phyloP scores from a whole-genome alignment of 2,797 vertebrate species.

The Rhinophrynus dorsalis region DNA sequence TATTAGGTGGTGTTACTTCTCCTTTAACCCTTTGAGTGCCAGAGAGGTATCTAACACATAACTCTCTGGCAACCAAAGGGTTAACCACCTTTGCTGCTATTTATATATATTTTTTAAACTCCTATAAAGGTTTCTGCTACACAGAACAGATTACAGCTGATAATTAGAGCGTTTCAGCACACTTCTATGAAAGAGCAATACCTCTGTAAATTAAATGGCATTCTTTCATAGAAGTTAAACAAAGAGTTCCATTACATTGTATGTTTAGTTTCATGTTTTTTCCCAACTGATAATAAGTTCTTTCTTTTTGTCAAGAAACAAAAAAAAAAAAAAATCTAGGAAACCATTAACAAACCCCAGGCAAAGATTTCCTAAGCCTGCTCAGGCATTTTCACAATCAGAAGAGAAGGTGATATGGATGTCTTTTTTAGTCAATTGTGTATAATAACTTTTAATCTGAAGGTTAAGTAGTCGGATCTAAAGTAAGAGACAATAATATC shows the following conservation, averaged over 20 bases:
- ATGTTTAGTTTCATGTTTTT: background rate
- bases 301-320: background rate
- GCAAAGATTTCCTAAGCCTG: background rate
- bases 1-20: too few relatives aligned
- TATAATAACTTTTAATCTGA: slow-evolving; percentile 81
- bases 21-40: too few relatives aligned
- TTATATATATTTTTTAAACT: slow-evolving; percentile 46
- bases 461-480: slow-evolving; percentile 80
- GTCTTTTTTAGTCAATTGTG: slow-evolving; percentile 74
- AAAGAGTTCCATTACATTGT: background rate
- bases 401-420: slow-evolving; percentile 67
- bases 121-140: slow-evolving; percentile 4
- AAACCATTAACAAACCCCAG: slow-evolving; percentile 2
- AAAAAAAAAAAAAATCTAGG: background rate
- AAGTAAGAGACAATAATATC: slow-evolving; percentile 78
- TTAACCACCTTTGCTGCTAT: slow-evolving; percentile 57
- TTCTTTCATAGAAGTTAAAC: slow-evolving; percentile 1
- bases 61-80: too few relatives aligned
- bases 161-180: slow-evolving; percentile 12
- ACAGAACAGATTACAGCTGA: slow-evolving; percentile 16
- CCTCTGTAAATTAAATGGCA: background rate
- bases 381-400: slow-evolving; percentile 52
- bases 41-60: too few relatives aligned
- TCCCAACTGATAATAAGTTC: background rate
- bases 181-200: slow-evolving; percentile 29